Conservation (phyloP, 92 coral and sea anemone genomes). For the Ricordea florida region DNA sequence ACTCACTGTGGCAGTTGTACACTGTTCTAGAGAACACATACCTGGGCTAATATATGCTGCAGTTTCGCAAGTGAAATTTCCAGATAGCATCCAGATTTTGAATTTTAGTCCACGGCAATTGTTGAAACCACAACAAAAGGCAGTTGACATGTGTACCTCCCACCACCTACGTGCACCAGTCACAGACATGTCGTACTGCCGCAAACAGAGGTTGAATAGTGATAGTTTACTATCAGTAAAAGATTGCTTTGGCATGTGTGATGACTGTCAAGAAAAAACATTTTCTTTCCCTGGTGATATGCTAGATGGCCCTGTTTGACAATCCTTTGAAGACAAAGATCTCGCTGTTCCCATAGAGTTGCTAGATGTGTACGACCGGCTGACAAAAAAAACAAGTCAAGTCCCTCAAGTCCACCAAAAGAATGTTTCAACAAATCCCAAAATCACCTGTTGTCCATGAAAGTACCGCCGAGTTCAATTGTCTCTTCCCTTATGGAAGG, state of each 20-base stretch:
- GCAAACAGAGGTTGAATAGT: neutral
- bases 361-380: neutral
- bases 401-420: conserved; percentile 7
- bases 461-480: neutral
- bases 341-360: neutral
- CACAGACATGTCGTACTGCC: conserved; percentile 6
- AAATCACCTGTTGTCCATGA: neutral
- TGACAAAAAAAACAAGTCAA: neutral
- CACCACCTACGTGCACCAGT: neutral
- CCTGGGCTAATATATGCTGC: conserved; percentile 43
- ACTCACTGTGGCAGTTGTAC: conserved; percentile 26
- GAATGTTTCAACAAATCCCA: neutral
- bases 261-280: neutral
- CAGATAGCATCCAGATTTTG: conserved; percentile 5
- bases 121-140: conserved; percentile 3
- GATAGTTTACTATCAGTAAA: neutral
- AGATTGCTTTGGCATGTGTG: neutral
- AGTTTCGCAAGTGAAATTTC: conserved; percentile 18
- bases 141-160: neutral
- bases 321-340: neutral
- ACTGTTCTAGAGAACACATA: conserved; percentile 22
- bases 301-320: conserved; percentile 9
- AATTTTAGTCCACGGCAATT: conserved; percentile 10
- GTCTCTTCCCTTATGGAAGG: neutral
- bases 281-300: conserved; percentile 6